Base-by-base conservation (phyloP, 2,113 vertebrate genomes). In the Morone chrysops region DNA sequence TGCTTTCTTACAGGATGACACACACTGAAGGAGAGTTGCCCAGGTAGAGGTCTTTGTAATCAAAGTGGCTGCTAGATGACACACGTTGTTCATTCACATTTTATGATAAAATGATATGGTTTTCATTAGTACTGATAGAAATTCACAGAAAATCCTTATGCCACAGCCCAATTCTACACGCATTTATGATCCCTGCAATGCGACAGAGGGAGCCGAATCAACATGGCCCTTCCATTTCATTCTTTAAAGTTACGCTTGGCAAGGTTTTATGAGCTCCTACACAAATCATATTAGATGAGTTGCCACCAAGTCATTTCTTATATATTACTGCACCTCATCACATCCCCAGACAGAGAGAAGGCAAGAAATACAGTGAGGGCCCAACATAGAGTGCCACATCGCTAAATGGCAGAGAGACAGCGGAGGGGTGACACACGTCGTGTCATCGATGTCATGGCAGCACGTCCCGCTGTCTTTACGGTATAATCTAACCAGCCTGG, bases 251-350 rank as follows among this genome's bases (percentile, higher is more conserved):
- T 92, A 87, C 84, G 92, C 92, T 89, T 79, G 88, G 86, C 25
- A 78, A 84, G 88, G 62, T 87, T 94, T 94, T 93, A 94, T 90
- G 92, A 92, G 93, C 85, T 84, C 60, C 87, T 56, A 89, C 91
- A 94, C 93, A 94, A 92, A 93, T 94, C 93, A 93, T 82, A 89
- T 91, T 84, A 87, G 90, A 93, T 82, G 90, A 92, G 83, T 94
- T 90, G 89, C 92, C 89, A 83, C 78, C 89, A 43, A 92, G 91
- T 91, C 89, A 90, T 91, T 92, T 84, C 86, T 91, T 92, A 88
- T 90, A 90, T 89, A 92, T 92, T 87, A 89, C 91, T 75, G 86
- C 91, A 83, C 83, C 89, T 91, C 89, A 83, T 91, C 89, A 83
- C 53, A 65, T 87, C 84, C 63, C 87, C 80, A 80, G 77, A 83